Evolutionary conservation across 2,113 vertebrate genomes (phyloP), one percentile per base, ranked within the genome.

Genomic region (Zosterops borbonicus): DNA sequence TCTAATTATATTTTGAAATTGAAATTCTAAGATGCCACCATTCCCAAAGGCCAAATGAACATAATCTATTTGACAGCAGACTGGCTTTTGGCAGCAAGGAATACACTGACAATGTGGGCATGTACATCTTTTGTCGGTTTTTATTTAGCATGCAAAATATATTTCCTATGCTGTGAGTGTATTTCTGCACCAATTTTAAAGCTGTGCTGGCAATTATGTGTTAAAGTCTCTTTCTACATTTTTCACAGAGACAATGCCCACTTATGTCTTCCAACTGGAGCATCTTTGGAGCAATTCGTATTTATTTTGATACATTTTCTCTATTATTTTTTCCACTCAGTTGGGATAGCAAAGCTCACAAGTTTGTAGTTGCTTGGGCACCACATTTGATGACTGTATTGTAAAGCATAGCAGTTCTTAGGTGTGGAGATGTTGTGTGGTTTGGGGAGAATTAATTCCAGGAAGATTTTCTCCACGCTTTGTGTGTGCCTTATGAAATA

Each of bases 11-110:
- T 91, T 93, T 94, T 92, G 74, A 93, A 94, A 95, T 83, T 68
- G 76, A 77, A 93, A 83, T 86, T 96, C 68, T 17, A 83, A 93
- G 71, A 74, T 86, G 82, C 47, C 2, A 8, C 67, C 20, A 6
- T 90, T 96, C 93, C 94, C 92, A 90, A 95, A 90, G 91, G 92
- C 92, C 63, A 93, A 83, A 94, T 77, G 59, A 90, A 77, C 55
- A n/a, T 87, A 94, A 95, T 96, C 87, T 92, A 14, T 90, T 69
- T 94, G 93, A 86, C 1, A 3, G 64, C 82, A 96, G 88, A 60
- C 47, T 93, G 85, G 64, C 56, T 93, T 88, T 91, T 94, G 96
- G 82, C 95, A 96, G 67, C 28, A 11, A 93, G 33, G 56, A 92
- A 7, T 55, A 28, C 4, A 8, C 83, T 90, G 94, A 86, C 85